Conservation (phyloP, 2,113 vertebrate species). For the Indri indri region DNA sequence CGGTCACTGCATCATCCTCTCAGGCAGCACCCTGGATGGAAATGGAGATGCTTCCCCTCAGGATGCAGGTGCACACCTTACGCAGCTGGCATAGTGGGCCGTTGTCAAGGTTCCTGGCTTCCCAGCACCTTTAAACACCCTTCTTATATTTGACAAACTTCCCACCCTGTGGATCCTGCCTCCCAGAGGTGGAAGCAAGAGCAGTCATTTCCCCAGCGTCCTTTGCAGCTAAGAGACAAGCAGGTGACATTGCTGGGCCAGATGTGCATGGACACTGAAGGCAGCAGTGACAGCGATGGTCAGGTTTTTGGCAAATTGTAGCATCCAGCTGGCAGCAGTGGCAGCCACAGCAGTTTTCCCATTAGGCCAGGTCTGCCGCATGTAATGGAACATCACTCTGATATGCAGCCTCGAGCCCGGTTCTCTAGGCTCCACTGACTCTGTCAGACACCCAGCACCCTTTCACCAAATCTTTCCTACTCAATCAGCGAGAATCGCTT, state of each 20-base stretch:
- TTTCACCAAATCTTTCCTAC: background rate
- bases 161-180: background rate
- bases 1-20: background rate
- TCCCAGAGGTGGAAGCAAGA: background rate
- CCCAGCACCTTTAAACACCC: background rate
- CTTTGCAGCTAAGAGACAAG: background rate
- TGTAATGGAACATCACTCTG: background rate
- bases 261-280: background rate
- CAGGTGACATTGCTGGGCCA: background rate
- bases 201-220: background rate
- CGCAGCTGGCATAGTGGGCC: too few relatives aligned
- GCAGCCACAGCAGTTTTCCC: background rate
- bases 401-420: background rate
- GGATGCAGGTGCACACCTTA: background rate
- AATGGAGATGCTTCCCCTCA: background rate
- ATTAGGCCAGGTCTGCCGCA: background rate
- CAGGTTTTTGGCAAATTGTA: background rate
- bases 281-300: background rate
- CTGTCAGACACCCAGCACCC: background rate
- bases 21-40: background rate
- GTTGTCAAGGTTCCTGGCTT: background rate
- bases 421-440: background rate
- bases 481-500: background rate
- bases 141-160: background rate
- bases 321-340: background rate